Evolutionary conservation across 1,140 invertebrate genomes (phyloP), one percentile per base, ranked within the genome.

Genomic region (Subanguina moxae): DNA sequence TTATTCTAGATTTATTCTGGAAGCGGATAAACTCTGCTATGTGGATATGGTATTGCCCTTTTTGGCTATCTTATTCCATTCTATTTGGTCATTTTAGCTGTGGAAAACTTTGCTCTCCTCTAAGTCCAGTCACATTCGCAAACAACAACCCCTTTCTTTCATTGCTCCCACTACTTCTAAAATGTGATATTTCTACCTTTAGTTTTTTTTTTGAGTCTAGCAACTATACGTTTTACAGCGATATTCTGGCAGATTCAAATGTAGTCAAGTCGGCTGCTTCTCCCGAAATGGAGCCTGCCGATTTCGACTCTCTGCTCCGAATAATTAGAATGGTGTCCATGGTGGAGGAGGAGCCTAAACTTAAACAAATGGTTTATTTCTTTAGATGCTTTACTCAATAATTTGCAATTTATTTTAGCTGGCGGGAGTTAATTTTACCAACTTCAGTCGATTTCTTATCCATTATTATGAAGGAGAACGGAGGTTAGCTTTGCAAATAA

Each of bases 1-100:
- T 52, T 52, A 11, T 25, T 52, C 17, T 52, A 52, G 48, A 15
- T 52, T 52, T 52, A 25, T 52, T 8, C 15, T 52, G 48, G 76
- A 78, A 23, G 78, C 78, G 32, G 78, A 78, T 25, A 71, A 67
- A 48, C 30, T 57, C 30, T 78, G 72, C 52, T 75, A 74, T 56
- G 58, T 78, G 9, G 58, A 74, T n/a, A 56, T 42, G 70, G 70
- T 72, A 42, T 23, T 23, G 13, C 28, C 13, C 13, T 56, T 56
- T 3, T 13, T 56, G 3, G 21, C 9, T 56, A 5, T 5, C 21
- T 5, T 13, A 56, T 5, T 9, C 13, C 52, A 56, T 56, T 23
- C 52, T 23, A 64, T 19, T 64, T 56, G n/a, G n/a, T n/a, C 17
- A 70, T 25, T 76, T 67, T 23, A 80, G 73, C 43, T 75, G 30